A percentile compares a stretch with the other conserved stretches of the same genome.
These are phyloP conservation scores for Panurus biarmicus DNA, from an alignment of 2,113 vertebrate genomes.

Conservation along the genomic window DNA sequence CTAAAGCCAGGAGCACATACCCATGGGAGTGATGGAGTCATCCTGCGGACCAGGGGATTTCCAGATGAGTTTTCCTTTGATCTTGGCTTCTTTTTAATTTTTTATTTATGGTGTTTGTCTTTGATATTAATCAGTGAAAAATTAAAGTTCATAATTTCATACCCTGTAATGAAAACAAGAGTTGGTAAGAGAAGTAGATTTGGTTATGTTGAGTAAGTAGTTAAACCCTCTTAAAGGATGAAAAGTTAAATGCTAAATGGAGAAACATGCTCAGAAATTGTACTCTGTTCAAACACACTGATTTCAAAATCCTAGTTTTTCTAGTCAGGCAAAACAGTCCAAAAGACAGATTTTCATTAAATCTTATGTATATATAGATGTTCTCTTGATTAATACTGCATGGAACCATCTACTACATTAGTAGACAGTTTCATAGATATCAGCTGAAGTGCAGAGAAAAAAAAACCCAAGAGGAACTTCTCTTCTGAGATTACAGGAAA, in stretches of 20 bases:
- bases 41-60: not conserved
- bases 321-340: not conserved
- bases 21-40: not conserved
- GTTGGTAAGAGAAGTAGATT: not conserved
- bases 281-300: not conserved
- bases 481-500: not conserved
- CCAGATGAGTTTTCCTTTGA: slow-evolving; percentile 18
- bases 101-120: slow-evolving; percentile 7
- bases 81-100: not conserved
- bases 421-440: not conserved
- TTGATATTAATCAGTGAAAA: not conserved
- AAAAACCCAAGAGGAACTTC: not conserved
- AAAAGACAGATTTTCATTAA: not conserved
- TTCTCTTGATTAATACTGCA: not conserved
- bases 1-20: not conserved
- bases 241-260: not conserved
- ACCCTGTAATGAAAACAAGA: not conserved
- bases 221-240: not conserved
- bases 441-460: not conserved
- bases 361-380: fast-evolving
- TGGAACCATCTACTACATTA: too few species aligned
- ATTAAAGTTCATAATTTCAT: not conserved
- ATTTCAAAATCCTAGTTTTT: not conserved
- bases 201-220: not conserved
- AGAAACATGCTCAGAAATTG: not conserved